Evolutionary conservation across 2,797 vertebrate species (phyloP), one percentile per base, ranked within the genome.

Genomic region (Sebastolobus alascanus): DNA sequence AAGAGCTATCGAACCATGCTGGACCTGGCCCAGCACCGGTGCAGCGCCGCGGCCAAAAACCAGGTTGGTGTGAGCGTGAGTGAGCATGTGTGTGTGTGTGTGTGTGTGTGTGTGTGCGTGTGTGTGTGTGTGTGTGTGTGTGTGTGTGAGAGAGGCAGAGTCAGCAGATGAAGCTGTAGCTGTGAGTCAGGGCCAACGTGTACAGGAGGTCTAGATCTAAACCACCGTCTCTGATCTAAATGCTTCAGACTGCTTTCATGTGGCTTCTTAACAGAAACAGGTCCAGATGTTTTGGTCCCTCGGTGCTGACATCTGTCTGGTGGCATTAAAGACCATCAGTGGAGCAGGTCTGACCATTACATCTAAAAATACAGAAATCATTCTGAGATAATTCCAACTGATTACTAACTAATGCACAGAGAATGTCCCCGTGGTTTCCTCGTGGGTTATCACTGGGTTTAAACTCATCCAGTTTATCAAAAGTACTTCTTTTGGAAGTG

Each of bases 1-100:
- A 95, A 95, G 94, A 94, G 92, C 94, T 95, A 95, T 93, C 54
- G 94, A 91, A 94, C 92, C 94, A 95, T 95, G 94, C 94, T 95
- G 92, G 94, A 95, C 90, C 94, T 95, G 92, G 94, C 94, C 92
- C 94, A 94, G 94, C 94, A 95, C 86, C 93, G 93, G 91, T 95
- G 94, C 94, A 94, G 92, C 92, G 93, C 92, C 92, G 93, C 87
- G 88, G 88, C 92, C 93, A 95, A 94, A 92, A 93, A 94, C 92
- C 94, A 95, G 94, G 94, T 95, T 95, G 94, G 94, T 94, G 85
- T 91, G 94, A 91, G 93, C 84, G 82, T 83, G 87, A 72, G 79
- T 85, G 87, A 37, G 82, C 8, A 29, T 61, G 81, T 54, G 68
- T 56, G 43, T 16, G 80, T 77, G n/a, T n/a, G n/a, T n/a, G n/a